These are phyloP conservation scores for Nemoura dubitans DNA, from an alignment of 2,888 invertebrate species.

Conservation along the genomic window DNA sequence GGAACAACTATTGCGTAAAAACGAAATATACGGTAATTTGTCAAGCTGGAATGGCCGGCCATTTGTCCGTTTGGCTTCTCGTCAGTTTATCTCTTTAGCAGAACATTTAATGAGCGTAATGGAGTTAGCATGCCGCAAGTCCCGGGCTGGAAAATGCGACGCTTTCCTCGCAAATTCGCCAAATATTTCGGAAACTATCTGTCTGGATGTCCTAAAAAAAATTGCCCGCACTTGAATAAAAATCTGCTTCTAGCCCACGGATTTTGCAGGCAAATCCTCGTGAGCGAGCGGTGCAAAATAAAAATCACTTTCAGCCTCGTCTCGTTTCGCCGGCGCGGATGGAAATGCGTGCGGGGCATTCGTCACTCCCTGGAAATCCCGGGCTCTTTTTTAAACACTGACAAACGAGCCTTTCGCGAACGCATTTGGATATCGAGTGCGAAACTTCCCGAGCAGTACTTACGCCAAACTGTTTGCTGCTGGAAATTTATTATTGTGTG, in stretches of 20 bases:
- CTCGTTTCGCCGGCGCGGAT: not conserved
- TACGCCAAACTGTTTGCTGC: too few relatives aligned
- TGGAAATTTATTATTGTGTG: too few relatives aligned
- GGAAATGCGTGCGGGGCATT: not conserved
- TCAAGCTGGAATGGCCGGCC: conserved; percentile 28
- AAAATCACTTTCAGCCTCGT: not conserved
- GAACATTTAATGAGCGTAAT: conserved; percentile 39
- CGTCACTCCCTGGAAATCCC: conserved; percentile 19
- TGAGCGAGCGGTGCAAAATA: not conserved
- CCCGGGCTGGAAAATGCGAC: not conserved
- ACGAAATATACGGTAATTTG: conserved; percentile 36
- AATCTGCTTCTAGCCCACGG: not conserved
- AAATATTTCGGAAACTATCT: not conserved
- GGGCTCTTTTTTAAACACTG: not conserved
- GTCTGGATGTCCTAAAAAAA: not conserved
- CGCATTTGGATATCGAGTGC: conserved; percentile 25
- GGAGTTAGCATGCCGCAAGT: conserved; percentile 1
- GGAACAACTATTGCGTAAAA: conserved; percentile 22
- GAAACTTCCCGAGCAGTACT: not conserved
- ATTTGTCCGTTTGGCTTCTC: conserved; percentile 22
- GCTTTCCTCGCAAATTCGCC: not conserved
- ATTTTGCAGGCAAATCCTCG: not conserved
- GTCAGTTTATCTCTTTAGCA: conserved; percentile 35
- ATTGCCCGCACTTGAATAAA: not conserved
- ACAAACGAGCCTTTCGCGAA: conserved; percentile 17